Evolutionary conservation across 2,888 invertebrate species (phyloP), one percentile per base, ranked within the genome.

Genomic region (Euproctis similis): DNA sequence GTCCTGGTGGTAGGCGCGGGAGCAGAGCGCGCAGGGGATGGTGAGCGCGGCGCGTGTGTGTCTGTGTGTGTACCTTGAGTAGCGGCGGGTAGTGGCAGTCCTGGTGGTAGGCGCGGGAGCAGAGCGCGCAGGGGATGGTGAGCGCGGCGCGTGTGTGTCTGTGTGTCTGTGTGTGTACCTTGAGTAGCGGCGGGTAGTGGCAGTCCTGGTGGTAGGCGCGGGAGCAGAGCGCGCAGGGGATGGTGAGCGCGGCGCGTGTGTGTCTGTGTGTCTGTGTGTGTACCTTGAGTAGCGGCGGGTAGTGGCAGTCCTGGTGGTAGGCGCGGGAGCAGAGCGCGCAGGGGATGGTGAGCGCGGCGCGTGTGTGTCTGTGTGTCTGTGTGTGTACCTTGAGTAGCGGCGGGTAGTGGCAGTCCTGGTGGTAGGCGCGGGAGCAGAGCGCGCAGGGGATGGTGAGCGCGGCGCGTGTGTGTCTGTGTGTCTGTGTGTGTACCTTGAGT

Each of bases 81-180:
- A 19, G 19, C 19, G 19, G 19, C 19, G 19, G 19, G 19, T 19
- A 19, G 19, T 19, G 19, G n/a, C 19, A 19, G 8, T 19, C 19
- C 5, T 6, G 19, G n/a, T 19, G 19, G 19, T 19, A 19, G 7
- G 19, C 19, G 4, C 19, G 19, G 7, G 19, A 5, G n/a, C 19
- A 19, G 8, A 19, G n/a, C 8, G 19, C 19, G n/a, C 19, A 19
- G 2, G 19, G 19, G 3, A 19, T 19, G 3, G 19, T 19, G n/a
- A n/a, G 4, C 8, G n/a, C 19, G n/a, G 8, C n/a, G 8, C 19
- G 8, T 3, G n/a, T n/a, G n/a, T n/a, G n/a, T n/a, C n/a, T n/a
- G 8, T 8, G 8, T 8, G n/a, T 5, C 19, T 4, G n/a, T 8
- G n/a, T 4, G n/a, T 8, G 6, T 19, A 19, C 19, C 19, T 19